phyloP scores from a whole-genome alignment of 1,140 invertebrate species.

The Bombus turneri region DNA sequence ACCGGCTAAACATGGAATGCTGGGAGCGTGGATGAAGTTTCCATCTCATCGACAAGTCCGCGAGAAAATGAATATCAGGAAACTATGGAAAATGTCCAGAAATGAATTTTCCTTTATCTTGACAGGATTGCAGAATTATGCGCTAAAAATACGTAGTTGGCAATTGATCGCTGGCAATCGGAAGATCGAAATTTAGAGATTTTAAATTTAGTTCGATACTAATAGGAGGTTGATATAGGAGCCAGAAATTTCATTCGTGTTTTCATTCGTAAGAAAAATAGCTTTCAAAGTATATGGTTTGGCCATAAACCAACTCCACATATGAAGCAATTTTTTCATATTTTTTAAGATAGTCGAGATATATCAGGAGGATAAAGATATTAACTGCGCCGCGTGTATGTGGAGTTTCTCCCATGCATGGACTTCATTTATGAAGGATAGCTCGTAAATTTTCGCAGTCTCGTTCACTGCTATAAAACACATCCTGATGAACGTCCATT shows the following conservation, averaged over 20 bases:
- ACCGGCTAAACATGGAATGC: neutral
- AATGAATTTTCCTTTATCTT: neutral
- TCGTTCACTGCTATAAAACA: no score
- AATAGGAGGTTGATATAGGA: neutral
- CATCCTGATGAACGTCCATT: neutral
- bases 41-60: neutral
- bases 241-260: neutral
- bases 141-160: neutral
- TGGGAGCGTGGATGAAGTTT: neutral
- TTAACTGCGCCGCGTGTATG: neutral
- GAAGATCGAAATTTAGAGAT: neutral
- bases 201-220: neutral
- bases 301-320: neutral
- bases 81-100: neutral
- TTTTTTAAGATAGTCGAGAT: neutral
- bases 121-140: neutral
- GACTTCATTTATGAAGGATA: neutral
- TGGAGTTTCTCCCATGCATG: neutral
- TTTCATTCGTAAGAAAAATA: neutral
- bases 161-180: constrained; percentile 4
- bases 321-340: neutral
- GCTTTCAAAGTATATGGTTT: neutral
- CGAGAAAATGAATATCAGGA: neutral
- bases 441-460: neutral
- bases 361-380: neutral